Conservation (phyloP, 2,113 vertebrate species). For the Gymnarchus niloticus region DNA sequence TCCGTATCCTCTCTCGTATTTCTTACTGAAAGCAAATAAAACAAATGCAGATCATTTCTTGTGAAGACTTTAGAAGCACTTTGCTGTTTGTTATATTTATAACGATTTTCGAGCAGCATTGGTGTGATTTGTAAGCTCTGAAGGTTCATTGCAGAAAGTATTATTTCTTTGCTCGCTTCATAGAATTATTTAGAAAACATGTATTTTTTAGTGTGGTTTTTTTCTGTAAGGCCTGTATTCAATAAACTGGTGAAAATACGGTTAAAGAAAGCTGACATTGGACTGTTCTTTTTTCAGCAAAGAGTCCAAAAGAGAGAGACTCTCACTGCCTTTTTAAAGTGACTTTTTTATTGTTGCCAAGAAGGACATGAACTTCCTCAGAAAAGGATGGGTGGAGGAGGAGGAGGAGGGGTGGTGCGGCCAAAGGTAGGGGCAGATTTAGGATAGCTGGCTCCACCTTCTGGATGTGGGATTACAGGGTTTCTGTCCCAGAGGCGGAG, state of each 20-base stretch:
- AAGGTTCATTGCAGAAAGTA: conserved; percentile 15
- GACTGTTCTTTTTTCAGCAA: conserved; percentile 7
- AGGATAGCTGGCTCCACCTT: conserved; percentile 1
- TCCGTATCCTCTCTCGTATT: background rate
- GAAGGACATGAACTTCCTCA: background rate
- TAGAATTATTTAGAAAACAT: conserved; percentile 20
- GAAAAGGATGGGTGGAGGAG: background rate
- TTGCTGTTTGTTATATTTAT: conserved; percentile 9
- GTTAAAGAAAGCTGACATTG: conserved; percentile 19
- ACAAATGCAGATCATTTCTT: conserved; percentile 3
- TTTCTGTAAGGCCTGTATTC: conserved; percentile 29
- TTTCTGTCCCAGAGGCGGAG: background rate
- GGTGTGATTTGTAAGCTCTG: conserved; percentile 23
- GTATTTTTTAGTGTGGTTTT: conserved; percentile 23
- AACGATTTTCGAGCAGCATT: conserved; percentile 18
- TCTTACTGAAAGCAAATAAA: conserved; percentile 10
- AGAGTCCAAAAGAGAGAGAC: background rate
- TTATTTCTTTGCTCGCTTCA: conserved; percentile 16
- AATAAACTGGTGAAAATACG: conserved; percentile 32
- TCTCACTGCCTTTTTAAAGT: background rate
- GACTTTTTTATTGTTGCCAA: background rate
- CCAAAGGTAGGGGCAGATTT: background rate
- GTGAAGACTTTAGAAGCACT: conserved; percentile 20
- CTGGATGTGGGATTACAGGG: background rate
- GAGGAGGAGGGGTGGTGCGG: background rate